phyloP scores from a whole-genome alignment of 2,113 vertebrate species.

The Dicrurus megarhynchus region DNA sequence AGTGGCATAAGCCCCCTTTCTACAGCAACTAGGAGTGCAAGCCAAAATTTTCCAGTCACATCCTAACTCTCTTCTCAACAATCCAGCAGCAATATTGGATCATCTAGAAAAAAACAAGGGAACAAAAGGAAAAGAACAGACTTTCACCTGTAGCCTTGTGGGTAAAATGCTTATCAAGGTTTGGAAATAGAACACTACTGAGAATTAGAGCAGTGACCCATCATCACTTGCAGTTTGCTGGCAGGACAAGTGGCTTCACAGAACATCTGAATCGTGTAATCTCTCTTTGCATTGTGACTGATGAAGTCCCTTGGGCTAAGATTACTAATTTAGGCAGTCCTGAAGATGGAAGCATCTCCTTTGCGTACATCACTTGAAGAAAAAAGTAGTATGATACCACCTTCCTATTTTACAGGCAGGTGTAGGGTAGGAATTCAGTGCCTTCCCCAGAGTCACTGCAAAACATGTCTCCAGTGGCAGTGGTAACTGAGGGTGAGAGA shows the following conservation, averaged over 20 bases:
- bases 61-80: not conserved
- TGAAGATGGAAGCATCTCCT: not conserved
- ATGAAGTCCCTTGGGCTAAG: not conserved
- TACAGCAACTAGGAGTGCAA: not conserved
- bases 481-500: not conserved
- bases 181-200: not conserved
- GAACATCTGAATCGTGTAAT: not conserved
- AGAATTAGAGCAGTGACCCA: not conserved
- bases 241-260: not conserved
- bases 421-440: not conserved
- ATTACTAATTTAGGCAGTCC: not conserved
- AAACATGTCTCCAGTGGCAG: not conserved
- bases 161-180: not conserved
- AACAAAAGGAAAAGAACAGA: not conserved
- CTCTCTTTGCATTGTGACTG: not conserved
- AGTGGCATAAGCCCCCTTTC: not conserved
- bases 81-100: not conserved
- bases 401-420: not conserved
- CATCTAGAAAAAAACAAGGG: not conserved
- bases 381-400: not conserved
- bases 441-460: not conserved
- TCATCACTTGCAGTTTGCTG: not conserved
- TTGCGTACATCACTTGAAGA: not conserved
- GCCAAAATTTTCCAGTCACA: not conserved
- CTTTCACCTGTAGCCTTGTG: not conserved